These are phyloP conservation scores for Pelochelys cantorii DNA, from an alignment of 2,797 vertebrate genomes.

Conservation along the genomic window DNA sequence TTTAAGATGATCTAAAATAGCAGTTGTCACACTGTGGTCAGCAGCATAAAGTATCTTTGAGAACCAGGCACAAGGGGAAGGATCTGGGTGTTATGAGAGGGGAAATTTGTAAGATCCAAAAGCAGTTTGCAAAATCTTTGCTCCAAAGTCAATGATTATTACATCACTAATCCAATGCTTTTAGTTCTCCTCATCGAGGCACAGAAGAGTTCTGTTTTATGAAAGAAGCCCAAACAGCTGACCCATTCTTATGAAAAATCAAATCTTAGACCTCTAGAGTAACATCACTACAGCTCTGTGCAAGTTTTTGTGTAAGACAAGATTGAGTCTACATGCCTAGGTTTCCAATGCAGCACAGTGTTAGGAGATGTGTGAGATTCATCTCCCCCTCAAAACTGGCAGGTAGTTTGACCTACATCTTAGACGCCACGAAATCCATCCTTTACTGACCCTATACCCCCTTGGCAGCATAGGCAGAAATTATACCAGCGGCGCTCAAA, in stretches of 20 bases:
- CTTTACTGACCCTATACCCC: too few relatives aligned
- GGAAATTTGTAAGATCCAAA: not conserved
- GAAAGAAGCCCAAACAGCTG: not conserved
- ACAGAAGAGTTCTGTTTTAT: not conserved
- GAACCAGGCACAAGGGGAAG: not conserved
- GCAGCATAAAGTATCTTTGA: not conserved
- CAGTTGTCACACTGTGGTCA: not conserved
- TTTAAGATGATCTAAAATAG: not conserved
- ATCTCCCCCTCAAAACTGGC: not conserved
- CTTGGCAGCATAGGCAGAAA: not conserved
- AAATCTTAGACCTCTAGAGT: not conserved
- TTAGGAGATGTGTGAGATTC: not conserved
- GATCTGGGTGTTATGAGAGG: not conserved
- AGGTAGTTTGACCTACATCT: not conserved
- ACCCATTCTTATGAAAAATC: not conserved
- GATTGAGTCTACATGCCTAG: not conserved
- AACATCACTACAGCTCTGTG: not conserved
- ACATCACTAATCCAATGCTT: not conserved
- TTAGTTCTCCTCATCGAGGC: not conserved
- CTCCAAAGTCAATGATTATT: not conserved
- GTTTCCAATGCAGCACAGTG: not conserved
- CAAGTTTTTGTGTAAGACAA: not conserved
- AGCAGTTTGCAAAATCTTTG: not conserved
- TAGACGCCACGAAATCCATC: not conserved
- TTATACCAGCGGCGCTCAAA: not conserved